Conservation (phyloP, 2,888 invertebrate genomes). For the Falcaria lacertinaria region DNA sequence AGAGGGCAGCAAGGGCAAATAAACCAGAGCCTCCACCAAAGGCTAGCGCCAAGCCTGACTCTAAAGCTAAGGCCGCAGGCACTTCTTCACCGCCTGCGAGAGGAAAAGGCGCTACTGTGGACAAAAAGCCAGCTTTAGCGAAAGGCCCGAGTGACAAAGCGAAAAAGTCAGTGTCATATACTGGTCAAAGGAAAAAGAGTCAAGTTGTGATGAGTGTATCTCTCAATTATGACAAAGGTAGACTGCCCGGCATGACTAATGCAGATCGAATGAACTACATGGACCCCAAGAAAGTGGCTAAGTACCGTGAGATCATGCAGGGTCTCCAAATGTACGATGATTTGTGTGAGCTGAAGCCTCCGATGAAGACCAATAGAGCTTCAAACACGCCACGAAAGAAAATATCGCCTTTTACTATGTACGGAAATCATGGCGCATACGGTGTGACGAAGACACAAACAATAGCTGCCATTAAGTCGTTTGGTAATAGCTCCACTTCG, state of each 20-base stretch:
- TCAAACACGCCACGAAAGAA: constrained; percentile 52
- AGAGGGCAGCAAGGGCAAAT: constrained; percentile 9
- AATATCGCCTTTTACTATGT: constrained; percentile 26
- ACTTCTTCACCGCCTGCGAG: constrained; percentile 7
- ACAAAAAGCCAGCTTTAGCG: constrained; percentile 16
- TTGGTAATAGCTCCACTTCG: constrained; percentile 13
- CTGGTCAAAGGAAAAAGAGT: constrained; percentile 30
- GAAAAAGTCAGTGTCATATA: constrained; percentile 26
- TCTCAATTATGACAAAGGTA: constrained; percentile 32
- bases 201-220: constrained; percentile 49
- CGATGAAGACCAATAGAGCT: constrained; percentile 53
- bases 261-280: constrained; percentile 15
- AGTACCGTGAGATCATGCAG: constrained; percentile 61
- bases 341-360: constrained; percentile 39
- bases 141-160: constrained; percentile 19
- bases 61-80: neutral
- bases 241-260: constrained; percentile 9
- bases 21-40: constrained; percentile 14
- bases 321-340: constrained; percentile 50
- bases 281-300: constrained; percentile 44
- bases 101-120: constrained; percentile 11
- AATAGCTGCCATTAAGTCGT: constrained; percentile 12
- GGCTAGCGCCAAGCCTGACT: constrained; percentile 14
- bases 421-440: constrained; percentile 4
- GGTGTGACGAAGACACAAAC: constrained; percentile 4